Conservation (phyloP, 2,113 vertebrate genomes). For the Malurus elegans region DNA sequence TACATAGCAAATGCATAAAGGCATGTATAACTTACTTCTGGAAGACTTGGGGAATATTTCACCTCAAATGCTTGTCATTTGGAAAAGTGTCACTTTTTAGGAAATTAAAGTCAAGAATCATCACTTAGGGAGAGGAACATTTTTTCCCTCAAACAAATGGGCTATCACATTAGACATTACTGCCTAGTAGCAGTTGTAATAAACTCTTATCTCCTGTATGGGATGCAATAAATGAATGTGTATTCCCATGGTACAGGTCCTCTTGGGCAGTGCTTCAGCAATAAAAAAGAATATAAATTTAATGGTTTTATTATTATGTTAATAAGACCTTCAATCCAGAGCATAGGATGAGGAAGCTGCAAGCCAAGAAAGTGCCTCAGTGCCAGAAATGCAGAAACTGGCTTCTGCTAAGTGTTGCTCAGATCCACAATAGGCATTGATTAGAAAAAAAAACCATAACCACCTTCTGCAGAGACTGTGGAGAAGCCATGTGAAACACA, state of each 20-base stretch:
- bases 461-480: neutral
- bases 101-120: conserved; percentile 18
- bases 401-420: neutral
- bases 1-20: neutral
- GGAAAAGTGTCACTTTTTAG: neutral
- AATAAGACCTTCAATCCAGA: neutral
- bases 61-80: neutral
- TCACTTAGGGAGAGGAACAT: neutral
- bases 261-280: neutral
- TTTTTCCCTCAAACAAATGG: neutral
- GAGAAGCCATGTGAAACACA: neutral
- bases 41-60: neutral
- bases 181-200: neutral
- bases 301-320: neutral
- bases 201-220: neutral
- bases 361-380: neutral
- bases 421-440: neutral
- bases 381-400: neutral
- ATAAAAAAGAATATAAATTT: neutral
- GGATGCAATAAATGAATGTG: neutral
- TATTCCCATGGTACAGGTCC: neutral
- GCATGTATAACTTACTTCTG: neutral
- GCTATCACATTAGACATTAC: neutral
- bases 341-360: neutral
- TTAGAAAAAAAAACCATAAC: neutral